Evolutionary conservation across 2,888 invertebrate genomes (phyloP).

Genomic region (Norana najaformis): DNA sequence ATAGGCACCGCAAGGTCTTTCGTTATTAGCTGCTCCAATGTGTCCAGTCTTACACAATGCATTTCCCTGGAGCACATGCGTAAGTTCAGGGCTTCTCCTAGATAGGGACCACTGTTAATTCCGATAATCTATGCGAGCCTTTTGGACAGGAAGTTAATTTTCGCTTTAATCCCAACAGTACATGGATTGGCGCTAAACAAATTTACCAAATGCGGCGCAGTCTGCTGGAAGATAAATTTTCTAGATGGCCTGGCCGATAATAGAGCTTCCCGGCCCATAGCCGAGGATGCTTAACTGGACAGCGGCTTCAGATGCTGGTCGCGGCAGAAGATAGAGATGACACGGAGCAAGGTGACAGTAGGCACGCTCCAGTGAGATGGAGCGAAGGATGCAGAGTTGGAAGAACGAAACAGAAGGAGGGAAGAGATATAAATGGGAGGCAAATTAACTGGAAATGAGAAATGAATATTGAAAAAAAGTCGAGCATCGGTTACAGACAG

Average conservation of each 20-base stretch:
- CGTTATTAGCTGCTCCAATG: not conserved
- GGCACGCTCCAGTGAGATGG: no score
- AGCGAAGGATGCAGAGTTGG: no score
- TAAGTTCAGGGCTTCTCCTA: not conserved
- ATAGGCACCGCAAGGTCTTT: no score
- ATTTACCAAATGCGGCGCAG: not conserved
- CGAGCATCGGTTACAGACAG: no score
- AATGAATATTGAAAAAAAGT: no score
- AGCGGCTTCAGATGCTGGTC: constrained; percentile 9
- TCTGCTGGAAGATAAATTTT: not conserved
- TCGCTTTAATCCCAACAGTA: not conserved
- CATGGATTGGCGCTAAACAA: not conserved
- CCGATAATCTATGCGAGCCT: not conserved
- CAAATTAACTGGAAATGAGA: no score
- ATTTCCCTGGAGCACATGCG: not conserved
- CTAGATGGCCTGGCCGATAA: not conserved
- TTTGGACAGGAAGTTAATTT: not conserved
- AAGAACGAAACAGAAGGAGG: no score
- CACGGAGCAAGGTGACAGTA: not conserved
- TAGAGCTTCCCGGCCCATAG: not conserved
- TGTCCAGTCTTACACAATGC: not conserved
- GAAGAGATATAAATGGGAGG: no score
- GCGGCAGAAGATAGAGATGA: not conserved
- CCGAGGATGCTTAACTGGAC: not conserved
- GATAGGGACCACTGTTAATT: not conserved